Evolutionary conservation across 2,888 invertebrate genomes (phyloP).

Genomic region (Hydriomena furcata): DNA sequence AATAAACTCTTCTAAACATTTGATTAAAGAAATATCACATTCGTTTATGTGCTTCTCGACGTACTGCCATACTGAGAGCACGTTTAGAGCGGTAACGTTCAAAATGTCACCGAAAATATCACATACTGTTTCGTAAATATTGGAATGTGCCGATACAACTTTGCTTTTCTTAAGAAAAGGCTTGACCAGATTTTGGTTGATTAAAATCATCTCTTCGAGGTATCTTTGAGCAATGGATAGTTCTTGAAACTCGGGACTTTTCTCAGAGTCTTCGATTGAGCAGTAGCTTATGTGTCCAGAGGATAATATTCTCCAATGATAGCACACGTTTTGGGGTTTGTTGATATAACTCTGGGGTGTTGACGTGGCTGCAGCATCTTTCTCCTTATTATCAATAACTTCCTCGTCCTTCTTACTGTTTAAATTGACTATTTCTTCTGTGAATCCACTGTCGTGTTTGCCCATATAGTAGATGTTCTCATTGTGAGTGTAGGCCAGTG

Average conservation of each 20-base stretch:
- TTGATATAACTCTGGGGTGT: slow-evolving; percentile 55
- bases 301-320: slow-evolving; percentile 76
- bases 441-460: slow-evolving; percentile 79
- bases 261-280: slow-evolving; percentile 64
- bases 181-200: slow-evolving; percentile 85
- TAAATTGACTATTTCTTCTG: slow-evolving; percentile 71
- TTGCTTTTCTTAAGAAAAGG: slow-evolving; percentile 86
- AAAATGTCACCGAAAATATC: slow-evolving; percentile 87
- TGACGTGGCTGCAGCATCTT: slow-evolving; percentile 49
- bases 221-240: slow-evolving; percentile 87
- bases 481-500: slow-evolving; percentile 86
- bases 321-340: slow-evolving; percentile 74
- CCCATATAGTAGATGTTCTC: slow-evolving; percentile 88
- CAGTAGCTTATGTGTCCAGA: slow-evolving; percentile 77
- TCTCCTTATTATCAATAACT: slow-evolving; percentile 47
- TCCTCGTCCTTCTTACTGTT: slow-evolving; percentile 54
- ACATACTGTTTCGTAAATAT: slow-evolving; percentile 86
- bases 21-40: slow-evolving; percentile 87
- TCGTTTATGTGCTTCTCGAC: slow-evolving; percentile 86
- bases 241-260: slow-evolving; percentile 76
- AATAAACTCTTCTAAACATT: slow-evolving; percentile 88
- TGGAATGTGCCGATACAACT: slow-evolving; percentile 78
- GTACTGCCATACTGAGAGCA: slow-evolving; percentile 87
- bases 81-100: slow-evolving; percentile 86
- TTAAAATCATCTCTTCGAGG: slow-evolving; percentile 86